phyloP scores from a whole-genome alignment of 2,797 vertebrate genomes.

The Ctenosaura bakeri region DNA sequence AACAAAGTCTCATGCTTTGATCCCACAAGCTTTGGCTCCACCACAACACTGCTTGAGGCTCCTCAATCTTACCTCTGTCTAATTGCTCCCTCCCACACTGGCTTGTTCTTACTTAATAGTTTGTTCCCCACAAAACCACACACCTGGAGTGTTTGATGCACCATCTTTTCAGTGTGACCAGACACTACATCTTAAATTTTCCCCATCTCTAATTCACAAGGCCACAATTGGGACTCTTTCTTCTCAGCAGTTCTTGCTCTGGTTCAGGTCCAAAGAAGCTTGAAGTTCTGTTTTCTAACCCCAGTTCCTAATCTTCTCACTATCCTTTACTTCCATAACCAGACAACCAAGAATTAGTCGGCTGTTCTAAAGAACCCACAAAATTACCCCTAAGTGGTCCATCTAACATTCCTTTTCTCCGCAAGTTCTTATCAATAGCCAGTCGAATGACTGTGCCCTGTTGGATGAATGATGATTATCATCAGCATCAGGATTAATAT shows the following conservation, averaged over 20 bases:
- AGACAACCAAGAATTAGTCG: neutral
- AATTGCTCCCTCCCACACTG: neutral
- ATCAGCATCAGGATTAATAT: no score
- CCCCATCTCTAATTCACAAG: neutral
- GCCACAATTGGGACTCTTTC: no score
- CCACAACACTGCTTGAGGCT: neutral
- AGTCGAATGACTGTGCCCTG: neutral
- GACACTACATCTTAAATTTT: neutral
- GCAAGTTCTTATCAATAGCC: neutral
- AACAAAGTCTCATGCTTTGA: neutral
- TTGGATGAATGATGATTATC: no score
- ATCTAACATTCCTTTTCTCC: neutral
- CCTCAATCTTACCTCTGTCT: neutral
- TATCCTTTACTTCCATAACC: neutral
- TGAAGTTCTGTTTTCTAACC: neutral
- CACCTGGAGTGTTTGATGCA: neutral
- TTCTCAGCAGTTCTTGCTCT: neutral
- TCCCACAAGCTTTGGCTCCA: neutral
- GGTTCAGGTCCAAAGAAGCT: neutral
- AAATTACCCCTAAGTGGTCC: neutral
- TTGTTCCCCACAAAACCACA: neutral
- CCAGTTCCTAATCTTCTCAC: neutral
- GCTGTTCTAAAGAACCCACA: neutral
- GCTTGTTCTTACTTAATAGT: neutral
- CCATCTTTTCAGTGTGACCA: neutral